These are phyloP conservation scores for Diachrysia chrysitis DNA, from an alignment of 2,888 invertebrate species.

Conservation along the genomic window DNA sequence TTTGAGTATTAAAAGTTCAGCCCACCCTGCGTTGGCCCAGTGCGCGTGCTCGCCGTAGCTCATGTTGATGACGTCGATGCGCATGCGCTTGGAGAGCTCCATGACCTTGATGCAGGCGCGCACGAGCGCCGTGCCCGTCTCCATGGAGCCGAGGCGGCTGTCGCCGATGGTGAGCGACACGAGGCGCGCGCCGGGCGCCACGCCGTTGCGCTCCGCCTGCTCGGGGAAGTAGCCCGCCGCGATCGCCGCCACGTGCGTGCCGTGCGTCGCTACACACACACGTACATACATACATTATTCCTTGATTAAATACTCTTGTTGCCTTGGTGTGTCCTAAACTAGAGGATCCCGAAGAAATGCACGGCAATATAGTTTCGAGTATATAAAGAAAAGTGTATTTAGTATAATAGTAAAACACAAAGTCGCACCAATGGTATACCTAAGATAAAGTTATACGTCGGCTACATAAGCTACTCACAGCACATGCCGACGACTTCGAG, in stretches of 20 bases:
- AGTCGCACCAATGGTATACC: no score
- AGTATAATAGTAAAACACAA: no score
- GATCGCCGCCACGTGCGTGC: conserved; percentile 99
- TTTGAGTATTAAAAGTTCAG: background rate
- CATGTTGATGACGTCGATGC: conserved; percentile 98
- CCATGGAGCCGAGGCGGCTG: conserved; percentile 97
- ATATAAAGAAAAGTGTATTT: no score
- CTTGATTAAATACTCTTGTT: no score
- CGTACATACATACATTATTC: no score
- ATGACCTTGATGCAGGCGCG: conserved; percentile 97
- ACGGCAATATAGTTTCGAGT: no score
- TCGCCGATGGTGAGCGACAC: conserved; percentile 98
- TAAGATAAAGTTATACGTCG: background rate
- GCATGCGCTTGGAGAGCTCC: conserved; percentile 90
- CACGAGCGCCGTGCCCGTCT: conserved; percentile 97
- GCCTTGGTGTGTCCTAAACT: no score
- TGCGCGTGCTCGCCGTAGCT: conserved; percentile 99
- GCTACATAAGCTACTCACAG: conserved; percentile 92
- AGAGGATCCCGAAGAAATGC: no score
- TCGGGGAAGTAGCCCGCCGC: conserved; percentile 97
- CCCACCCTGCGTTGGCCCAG: conserved; percentile 96
- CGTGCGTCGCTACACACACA: conserved; percentile 93
- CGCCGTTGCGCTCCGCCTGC: conserved; percentile 96
- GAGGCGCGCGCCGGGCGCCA: conserved; percentile 98
- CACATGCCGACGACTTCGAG: conserved; percentile 98